These are phyloP conservation scores for Scleropages formosus DNA, from an alignment of 2,797 vertebrate genomes.

Conservation along the genomic window DNA sequence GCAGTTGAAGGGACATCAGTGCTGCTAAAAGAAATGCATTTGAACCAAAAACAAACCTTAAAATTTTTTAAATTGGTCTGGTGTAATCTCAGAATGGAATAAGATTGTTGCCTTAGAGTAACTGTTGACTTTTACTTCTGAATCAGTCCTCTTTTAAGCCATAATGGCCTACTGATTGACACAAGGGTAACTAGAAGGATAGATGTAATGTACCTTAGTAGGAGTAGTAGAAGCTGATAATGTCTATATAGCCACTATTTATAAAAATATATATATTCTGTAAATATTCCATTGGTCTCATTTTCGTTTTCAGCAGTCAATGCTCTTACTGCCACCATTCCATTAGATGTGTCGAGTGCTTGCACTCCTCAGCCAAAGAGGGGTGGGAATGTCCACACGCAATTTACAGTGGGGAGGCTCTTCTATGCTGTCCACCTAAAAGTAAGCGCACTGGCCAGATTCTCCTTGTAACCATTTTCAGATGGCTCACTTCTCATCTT, in stretches of 20 bases:
- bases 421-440: too few relatives aligned
- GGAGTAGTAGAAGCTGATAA: slow-evolving; percentile 38
- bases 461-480: background rate
- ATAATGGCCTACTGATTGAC: slow-evolving; percentile 60
- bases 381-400: too few relatives aligned
- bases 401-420: too few relatives aligned
- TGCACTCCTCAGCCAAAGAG: background rate
- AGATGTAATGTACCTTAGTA: slow-evolving; percentile 3
- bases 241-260: slow-evolving; percentile 37
- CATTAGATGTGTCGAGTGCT: slow-evolving; percentile 17
- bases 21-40: slow-evolving; percentile 51
- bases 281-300: slow-evolving; percentile 37
- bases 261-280: slow-evolving; percentile 33
- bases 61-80: slow-evolving; percentile 33
- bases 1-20: slow-evolving; percentile 37
- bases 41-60: slow-evolving; percentile 39
- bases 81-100: slow-evolving; percentile 42
- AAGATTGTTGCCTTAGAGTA: slow-evolving; percentile 69
- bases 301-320: slow-evolving; percentile 11
- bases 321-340: slow-evolving; percentile 11
- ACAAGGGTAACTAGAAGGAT: slow-evolving; percentile 34
- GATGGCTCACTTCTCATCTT: background rate
- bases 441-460: background rate
- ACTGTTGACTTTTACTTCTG: slow-evolving; percentile 50
- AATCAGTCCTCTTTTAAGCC: slow-evolving; percentile 57